Evolutionary conservation across 2,888 invertebrate species (phyloP), one percentile per base, ranked within the genome.

Genomic region (Epinotia bilunana): DNA sequence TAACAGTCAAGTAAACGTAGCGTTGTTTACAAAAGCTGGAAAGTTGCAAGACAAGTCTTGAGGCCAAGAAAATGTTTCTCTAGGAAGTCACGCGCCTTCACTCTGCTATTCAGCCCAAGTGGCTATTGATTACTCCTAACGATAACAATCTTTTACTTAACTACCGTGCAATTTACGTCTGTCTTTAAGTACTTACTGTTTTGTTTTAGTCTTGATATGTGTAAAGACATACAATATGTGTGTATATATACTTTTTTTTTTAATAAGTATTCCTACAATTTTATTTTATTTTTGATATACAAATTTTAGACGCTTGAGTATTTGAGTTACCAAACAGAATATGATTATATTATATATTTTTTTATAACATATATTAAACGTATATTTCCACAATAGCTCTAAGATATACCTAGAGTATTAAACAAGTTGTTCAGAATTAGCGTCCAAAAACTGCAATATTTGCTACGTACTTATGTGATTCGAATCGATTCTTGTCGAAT

Each of bases 31-130:
- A 85, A 87, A 84, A 83, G 80, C 83, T 89, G 90, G 92, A 93
- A 93, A 93, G 92, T 91, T 91, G 91, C 84, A 80, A 86, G 87
- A 86, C 92, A 80, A 84, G 83, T 85, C 79, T 80, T 39, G 39
- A 39, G 79, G 81, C 80, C 80, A 86, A 88, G 89, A 90, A 90
- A 91, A 90, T 88, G 82, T 81, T 79, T 84, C 80, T 83, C 81
- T 81, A 88, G 90, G 92, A 91, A 93, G 91, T 91, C 92, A 92
- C 91, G 91, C 90, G 83, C 81, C 79, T 79, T 83, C 82, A 83
- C 83, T 76, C 57, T 71, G 60, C 71, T 82, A 84, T 85, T 84
- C 81, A 82, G 84, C 82, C 83, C 81, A 85, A 87, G 83, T 84
- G 84, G 80, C 83, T 83, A 88, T 87, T 86, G 87, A 88, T 86